Conservation (phyloP, 2,888 invertebrate genomes). For the Morinoia aosen region DNA sequence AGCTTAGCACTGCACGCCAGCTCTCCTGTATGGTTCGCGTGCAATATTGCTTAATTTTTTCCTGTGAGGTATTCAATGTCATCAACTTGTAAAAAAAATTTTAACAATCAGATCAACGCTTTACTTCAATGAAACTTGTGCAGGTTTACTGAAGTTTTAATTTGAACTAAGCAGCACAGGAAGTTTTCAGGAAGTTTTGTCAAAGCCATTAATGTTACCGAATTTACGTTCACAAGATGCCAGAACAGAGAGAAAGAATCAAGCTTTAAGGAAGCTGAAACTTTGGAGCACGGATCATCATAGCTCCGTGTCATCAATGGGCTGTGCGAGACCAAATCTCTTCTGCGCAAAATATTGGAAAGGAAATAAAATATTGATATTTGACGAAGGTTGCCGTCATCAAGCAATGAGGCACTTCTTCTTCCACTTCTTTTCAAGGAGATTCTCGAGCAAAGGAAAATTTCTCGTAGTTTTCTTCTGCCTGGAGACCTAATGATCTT, state of each 20-base stretch:
- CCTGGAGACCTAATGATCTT: slow-evolving; percentile 1
- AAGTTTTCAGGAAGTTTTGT: not conserved
- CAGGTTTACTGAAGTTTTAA: not conserved
- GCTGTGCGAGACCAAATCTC: not conserved
- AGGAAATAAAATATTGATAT: not conserved
- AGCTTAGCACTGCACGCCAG: too few species aligned
- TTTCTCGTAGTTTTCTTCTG: not conserved
- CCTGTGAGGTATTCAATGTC: too few species aligned
- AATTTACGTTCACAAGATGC: not conserved
- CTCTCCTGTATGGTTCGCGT: too few species aligned
- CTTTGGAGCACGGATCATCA: not conserved
- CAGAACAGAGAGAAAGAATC: not conserved
- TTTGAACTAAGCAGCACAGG: not conserved
- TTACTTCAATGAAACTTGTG: not conserved
- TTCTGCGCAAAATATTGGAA: not conserved
- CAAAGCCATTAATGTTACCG: not conserved
- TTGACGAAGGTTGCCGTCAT: not conserved
- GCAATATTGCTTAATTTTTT: too few species aligned
- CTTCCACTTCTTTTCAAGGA: not conserved
- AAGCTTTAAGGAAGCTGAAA: not conserved
- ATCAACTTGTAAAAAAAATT: too few species aligned
- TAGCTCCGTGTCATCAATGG: not conserved
- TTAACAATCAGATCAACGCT: too few species aligned
- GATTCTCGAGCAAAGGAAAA: not conserved
- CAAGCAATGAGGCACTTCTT: not conserved